Percentiles rank a stretch among this genome's conserved stretches.
These are phyloP conservation scores for Ellobius talpinus DNA, from an alignment of 2,113 vertebrate genomes.

Conservation along the genomic window DNA sequence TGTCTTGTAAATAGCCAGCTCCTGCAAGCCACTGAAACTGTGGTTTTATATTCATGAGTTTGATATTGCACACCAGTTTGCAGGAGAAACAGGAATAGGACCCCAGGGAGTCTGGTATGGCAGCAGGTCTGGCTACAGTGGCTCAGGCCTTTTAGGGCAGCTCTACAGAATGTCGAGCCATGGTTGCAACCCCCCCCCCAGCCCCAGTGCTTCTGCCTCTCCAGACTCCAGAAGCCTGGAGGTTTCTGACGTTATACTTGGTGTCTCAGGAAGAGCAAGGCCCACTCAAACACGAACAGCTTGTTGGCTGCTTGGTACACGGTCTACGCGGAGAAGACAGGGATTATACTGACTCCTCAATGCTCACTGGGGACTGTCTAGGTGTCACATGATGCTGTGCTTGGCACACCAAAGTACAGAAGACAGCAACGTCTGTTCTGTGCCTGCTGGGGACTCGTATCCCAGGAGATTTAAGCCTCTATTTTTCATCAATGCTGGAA, in stretches of 20 bases:
- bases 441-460: background rate
- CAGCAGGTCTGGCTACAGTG: conserved; percentile 45
- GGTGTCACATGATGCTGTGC: rapidly evolving
- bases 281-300: background rate
- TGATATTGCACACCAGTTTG: conserved; percentile 78
- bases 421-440: background rate
- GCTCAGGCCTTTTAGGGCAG: background rate
- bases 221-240: background rate
- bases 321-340: background rate
- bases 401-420: background rate
- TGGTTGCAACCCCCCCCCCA: background rate
- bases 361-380: background rate
- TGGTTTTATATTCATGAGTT: conserved; percentile 76
- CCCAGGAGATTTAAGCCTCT: background rate
- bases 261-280: background rate
- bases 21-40: conserved; percentile 58
- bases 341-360: background rate
- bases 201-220: no score
- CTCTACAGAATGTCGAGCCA: background rate
- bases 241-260: background rate
- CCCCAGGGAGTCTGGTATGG: background rate
- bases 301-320: background rate
- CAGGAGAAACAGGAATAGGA: conserved; percentile 72
- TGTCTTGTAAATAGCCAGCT: conserved; percentile 60
- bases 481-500: background rate